Percentiles rank a stretch among this genome's conserved stretches.
Evolutionary conservation across 35 echinoderm and acorn worm species (phyloP).

Genomic region (Apostichopus japonicus): DNA sequence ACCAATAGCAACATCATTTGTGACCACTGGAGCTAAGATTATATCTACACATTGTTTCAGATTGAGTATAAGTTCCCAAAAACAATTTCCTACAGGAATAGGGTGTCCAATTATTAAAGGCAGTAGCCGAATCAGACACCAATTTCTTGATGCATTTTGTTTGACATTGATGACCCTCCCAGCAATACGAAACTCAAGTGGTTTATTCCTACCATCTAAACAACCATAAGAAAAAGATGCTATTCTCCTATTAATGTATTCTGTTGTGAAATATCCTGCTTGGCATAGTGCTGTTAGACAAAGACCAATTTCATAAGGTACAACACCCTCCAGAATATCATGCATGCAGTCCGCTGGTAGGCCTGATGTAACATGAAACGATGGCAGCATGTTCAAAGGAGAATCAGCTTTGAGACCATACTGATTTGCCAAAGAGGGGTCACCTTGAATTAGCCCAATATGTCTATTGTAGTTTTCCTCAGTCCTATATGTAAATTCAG

Average conservation of each 20-base stretch:
- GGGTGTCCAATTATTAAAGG: slow-evolving; percentile 45
- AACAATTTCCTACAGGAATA: neutral
- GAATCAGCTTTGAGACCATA: slow-evolving; percentile 33
- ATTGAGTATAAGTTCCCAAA: too few relatives aligned
- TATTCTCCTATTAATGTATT: neutral
- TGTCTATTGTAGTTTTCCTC: slow-evolving; percentile 51
- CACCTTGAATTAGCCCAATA: neutral
- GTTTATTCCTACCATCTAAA: slow-evolving; percentile 49
- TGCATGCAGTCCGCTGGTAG: slow-evolving; percentile 51
- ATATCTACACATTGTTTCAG: too few relatives aligned
- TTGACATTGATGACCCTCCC: slow-evolving; percentile 26
- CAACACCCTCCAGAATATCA: slow-evolving; percentile 31
- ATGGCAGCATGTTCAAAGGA: slow-evolving; percentile 16
- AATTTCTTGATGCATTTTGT: slow-evolving; percentile 51
- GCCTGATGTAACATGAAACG: slow-evolving; percentile 32
- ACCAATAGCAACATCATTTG: neutral
- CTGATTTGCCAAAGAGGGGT: slow-evolving; percentile 37
- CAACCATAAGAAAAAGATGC: neutral
- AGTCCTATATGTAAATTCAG: slow-evolving; percentile 3
- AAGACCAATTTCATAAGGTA: too few relatives aligned
- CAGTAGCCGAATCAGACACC: slow-evolving; percentile 14
- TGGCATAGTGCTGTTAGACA: too few relatives aligned
- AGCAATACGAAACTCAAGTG: neutral
- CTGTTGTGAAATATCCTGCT: too few relatives aligned
- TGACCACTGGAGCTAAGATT: too few relatives aligned